Evolutionary conservation across 1,140 invertebrate species (phyloP).

Genomic region (Oreohelix idahoensis): DNA sequence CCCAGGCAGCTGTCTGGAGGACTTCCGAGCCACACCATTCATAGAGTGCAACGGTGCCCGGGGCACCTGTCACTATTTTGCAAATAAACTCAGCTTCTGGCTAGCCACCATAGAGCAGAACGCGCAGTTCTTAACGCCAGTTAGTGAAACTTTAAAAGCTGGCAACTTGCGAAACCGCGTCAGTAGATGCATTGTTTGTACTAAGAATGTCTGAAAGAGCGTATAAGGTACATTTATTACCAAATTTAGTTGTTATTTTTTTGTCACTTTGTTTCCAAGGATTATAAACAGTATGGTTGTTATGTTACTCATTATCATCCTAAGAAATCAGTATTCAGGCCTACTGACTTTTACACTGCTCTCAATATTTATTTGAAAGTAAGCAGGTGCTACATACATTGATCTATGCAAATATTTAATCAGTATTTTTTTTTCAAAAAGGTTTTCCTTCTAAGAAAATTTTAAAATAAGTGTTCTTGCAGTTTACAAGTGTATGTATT

Average conservation of each 20-base stretch:
- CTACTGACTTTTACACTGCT: not conserved
- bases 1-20: slow-evolving; percentile 95
- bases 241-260: not conserved
- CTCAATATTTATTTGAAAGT: not conserved
- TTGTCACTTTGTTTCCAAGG: too few relatives aligned
- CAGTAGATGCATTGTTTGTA: slow-evolving; percentile 96
- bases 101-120: slow-evolving; percentile 91
- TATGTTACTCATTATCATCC: not conserved
- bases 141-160: slow-evolving; percentile 92
- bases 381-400: too few relatives aligned
- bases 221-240: not conserved
- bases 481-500: not conserved
- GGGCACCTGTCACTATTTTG: slow-evolving; percentile 96
- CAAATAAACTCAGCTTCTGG: slow-evolving; percentile 99
- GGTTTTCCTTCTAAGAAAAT: too few relatives aligned
- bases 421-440: too few relatives aligned
- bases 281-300: not conserved
- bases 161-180: slow-evolving; percentile 87
- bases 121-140: slow-evolving; percentile 85
- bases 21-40: slow-evolving; percentile 95
- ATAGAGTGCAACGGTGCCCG: slow-evolving; percentile 94
- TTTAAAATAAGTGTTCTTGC: too few relatives aligned
- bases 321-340: not conserved
- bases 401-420: not conserved
- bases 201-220: slow-evolving; percentile 72